Evolutionary conservation across 2,888 invertebrate species (phyloP).

Genomic region (Sisyra terminalis): DNA sequence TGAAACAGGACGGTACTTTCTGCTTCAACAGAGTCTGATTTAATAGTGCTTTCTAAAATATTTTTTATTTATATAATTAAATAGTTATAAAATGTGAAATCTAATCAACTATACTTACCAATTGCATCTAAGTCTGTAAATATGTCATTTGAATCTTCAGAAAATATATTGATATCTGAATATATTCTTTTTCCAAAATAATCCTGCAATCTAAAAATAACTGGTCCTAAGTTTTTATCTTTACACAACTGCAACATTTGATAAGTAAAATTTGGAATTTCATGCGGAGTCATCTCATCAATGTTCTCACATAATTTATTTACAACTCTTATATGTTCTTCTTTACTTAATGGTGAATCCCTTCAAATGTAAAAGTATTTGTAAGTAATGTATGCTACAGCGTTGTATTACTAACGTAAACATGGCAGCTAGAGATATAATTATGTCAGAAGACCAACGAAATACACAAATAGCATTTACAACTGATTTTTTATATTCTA

Average conservation of each 20-base stretch:
- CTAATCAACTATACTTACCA: slow-evolving; percentile 18
- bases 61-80: no score
- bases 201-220: slow-evolving; percentile 22
- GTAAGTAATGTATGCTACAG: not conserved
- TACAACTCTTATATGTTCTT: slow-evolving; percentile 41
- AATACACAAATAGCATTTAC: slow-evolving; percentile 41
- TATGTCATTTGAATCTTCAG: slow-evolving; percentile 11
- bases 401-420: slow-evolving; percentile 34
- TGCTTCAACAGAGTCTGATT: slow-evolving; percentile 35
- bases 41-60: slow-evolving; percentile 25
- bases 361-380: slow-evolving; percentile 20
- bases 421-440: slow-evolving; percentile 47
- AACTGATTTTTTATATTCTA: slow-evolving; percentile 41
- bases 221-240: slow-evolving; percentile 21
- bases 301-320: slow-evolving; percentile 42
- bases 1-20: slow-evolving; percentile 45
- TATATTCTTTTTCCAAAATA: slow-evolving; percentile 24
- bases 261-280: slow-evolving; percentile 47
- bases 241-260: slow-evolving; percentile 43
- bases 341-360: slow-evolving; percentile 37
- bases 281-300: slow-evolving; percentile 37
- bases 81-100: no score
- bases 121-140: slow-evolving; percentile 21
- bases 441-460: slow-evolving; percentile 37
- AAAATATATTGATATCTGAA: slow-evolving; percentile 13